Evolutionary conservation across 2,888 invertebrate species (phyloP).

Genomic region (Cephus nigrinus): DNA sequence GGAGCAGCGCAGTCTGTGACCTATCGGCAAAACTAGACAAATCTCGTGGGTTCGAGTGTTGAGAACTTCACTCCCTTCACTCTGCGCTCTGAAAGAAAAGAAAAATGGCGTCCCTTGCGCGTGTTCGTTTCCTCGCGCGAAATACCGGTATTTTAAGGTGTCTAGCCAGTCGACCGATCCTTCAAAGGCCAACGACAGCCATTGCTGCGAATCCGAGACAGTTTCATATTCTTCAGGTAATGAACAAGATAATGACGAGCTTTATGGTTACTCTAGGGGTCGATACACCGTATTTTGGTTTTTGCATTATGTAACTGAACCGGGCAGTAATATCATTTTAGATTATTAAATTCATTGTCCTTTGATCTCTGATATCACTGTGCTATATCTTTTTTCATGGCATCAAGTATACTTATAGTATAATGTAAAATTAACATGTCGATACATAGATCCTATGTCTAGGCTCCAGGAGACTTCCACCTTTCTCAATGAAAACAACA

Average conservation of each 20-base stretch:
- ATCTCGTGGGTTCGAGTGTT: background rate
- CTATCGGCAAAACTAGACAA: background rate
- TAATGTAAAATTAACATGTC: background rate
- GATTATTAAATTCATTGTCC: background rate
- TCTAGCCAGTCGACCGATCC: conserved; percentile 35
- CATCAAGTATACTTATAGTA: background rate
- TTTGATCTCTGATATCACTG: background rate
- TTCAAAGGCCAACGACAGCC: conserved; percentile 21
- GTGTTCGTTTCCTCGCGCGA: conserved; percentile 52
- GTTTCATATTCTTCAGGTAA: conserved; percentile 47
- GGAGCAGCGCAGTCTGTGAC: background rate
- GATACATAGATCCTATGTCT: background rate
- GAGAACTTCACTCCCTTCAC: background rate
- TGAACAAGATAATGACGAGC: background rate
- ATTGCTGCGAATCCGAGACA: conserved; percentile 34
- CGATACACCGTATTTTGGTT: conserved; percentile 9
- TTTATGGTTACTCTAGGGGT: conserved; percentile 14
- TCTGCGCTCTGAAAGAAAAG: background rate
- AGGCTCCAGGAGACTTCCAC: background rate
- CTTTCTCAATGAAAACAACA: background rate
- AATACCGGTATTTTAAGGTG: conserved; percentile 49
- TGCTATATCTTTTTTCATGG: background rate
- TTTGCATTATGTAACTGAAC: conserved; percentile 45
- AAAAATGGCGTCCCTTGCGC: conserved; percentile 59
- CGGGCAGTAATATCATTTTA: background rate